Evolutionary conservation across 2,888 invertebrate species (phyloP).

Genomic region (Auanema freiburgensis): DNA sequence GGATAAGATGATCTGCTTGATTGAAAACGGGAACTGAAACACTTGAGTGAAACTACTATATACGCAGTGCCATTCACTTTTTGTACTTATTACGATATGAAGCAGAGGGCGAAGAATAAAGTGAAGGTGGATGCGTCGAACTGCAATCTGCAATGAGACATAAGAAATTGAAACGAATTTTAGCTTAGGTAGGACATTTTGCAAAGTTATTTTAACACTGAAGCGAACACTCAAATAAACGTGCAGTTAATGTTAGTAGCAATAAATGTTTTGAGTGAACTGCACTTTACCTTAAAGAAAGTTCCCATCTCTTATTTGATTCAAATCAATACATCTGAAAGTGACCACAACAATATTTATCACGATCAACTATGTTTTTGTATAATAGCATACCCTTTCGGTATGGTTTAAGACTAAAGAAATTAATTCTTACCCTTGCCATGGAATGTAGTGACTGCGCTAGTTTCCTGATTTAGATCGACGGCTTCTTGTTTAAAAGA

Average conservation of each 20-base stretch:
- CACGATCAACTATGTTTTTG: not conserved
- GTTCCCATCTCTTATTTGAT: slow-evolving; percentile 11
- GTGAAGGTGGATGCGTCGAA: too few relatives aligned
- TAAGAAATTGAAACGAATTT: slow-evolving; percentile 1
- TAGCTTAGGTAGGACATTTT: not conserved
- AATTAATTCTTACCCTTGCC: slow-evolving; percentile 27
- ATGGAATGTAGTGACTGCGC: slow-evolving; percentile 41
- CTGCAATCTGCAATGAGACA: not conserved
- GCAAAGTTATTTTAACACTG: slow-evolving; percentile 4
- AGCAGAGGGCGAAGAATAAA: not conserved
- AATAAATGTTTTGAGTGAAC: slow-evolving; percentile 5
- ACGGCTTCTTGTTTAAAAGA: slow-evolving; percentile 28
- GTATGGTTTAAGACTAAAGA: not conserved
- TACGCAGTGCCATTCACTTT: too few relatives aligned
- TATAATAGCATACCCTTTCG: not conserved
- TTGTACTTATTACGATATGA: not conserved
- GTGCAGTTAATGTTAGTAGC: slow-evolving; percentile 11
- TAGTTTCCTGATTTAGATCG: slow-evolving; percentile 42
- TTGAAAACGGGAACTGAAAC: slow-evolving; percentile 6
- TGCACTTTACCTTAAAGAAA: not conserved
- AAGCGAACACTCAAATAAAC: slow-evolving; percentile 5
- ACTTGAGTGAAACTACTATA: too few relatives aligned
- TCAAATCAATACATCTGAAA: slow-evolving; percentile 26
- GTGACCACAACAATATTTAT: not conserved
- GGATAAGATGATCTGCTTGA: slow-evolving; percentile 9